phyloP scores from a whole-genome alignment of 2,113 vertebrate genomes.

The Chlamydotis undulata region DNA sequence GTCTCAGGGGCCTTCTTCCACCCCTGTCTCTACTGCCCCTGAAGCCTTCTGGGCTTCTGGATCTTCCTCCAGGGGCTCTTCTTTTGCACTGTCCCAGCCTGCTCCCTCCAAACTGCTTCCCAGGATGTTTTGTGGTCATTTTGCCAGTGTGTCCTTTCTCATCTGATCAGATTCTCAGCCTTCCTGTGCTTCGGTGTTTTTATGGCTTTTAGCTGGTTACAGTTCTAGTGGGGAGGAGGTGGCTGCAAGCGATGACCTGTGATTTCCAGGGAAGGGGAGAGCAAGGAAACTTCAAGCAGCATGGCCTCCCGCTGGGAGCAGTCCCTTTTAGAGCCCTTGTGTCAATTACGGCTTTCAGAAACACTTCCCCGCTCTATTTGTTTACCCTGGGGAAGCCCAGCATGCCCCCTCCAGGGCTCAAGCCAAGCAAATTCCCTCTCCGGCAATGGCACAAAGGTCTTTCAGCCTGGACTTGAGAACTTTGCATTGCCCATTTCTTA shows the following conservation, averaged over 20 bases:
- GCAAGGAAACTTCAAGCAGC: slow-evolving; percentile 45
- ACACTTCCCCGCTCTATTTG: slow-evolving; percentile 48
- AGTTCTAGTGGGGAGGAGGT: slow-evolving; percentile 48
- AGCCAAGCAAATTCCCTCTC: background rate
- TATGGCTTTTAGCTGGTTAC: slow-evolving; percentile 36
- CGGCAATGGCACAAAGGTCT: background rate
- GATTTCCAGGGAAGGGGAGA: slow-evolving; percentile 40
- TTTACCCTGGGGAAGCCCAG: slow-evolving; percentile 34
- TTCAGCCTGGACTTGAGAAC: background rate
- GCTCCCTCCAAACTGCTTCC: background rate
- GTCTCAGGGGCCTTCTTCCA: background rate
- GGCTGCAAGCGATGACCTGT: slow-evolving; percentile 42
- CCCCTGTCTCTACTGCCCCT: background rate
- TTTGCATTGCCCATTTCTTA: background rate
- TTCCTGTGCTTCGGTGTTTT: slow-evolving; percentile 34
- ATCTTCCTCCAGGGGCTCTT: background rate
- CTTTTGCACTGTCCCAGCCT: background rate
- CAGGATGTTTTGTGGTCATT: background rate
- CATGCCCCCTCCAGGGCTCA: background rate
- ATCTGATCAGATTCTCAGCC: background rate
- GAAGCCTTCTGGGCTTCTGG: background rate
- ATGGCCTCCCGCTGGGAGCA: background rate
- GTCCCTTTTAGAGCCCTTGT: slow-evolving; percentile 55
- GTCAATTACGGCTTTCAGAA: slow-evolving; percentile 57
- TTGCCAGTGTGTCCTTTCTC: background rate